Base-by-base conservation (phyloP, 2,797 vertebrate species). In the Arnoldichthys spilopterus region DNA sequence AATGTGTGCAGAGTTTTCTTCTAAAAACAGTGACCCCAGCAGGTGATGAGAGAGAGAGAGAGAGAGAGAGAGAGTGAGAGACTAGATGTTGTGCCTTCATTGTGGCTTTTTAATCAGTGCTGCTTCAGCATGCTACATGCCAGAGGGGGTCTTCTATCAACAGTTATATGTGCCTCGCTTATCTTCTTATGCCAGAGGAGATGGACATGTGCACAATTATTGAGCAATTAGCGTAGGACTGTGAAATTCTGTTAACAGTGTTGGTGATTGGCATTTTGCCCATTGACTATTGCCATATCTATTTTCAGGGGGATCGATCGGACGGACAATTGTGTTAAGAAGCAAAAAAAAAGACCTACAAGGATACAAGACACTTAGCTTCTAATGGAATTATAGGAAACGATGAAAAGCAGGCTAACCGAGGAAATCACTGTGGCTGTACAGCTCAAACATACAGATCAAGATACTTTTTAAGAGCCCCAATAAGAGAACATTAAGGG, bases 231-330 rank as follows among this genome's bases (percentile, higher is more conserved):
- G 70, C 69, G 59, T 58, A 80, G 24, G 43, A 61, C 78, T 73
- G 78, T 81, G 71, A 78, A 86, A 86, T 83, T 67, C 81, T 82
- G 69, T 85, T 75, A 81, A 75, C 62, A 62, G 73, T 81, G 82
- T 64, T 68, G 68, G 26, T 77, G 78, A 79, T 40, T 75, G 81
- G 51, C 30, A 45, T 78, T 85, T 77, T 56, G 81, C 66, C 77
- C 74, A 82, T 86, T 87, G 82, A 89, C 59, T 83, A 66, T 71
- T 80, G 28, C 62, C 86, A 78, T 84, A 68, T 90, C 68, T 90
- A 1, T 87, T 91, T 88, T 51, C 74, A 94, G 92, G 90, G 85
- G 85, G 85, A 86, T 84, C 76, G 59, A 40, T 72, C 30, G 79
- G 70, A 30, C 37, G 74, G 74, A 68, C 47, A 58, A 78, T 85